Base-by-base conservation (phyloP, 1,140 invertebrate species). In the Drosophila pseudoobscura region DNA sequence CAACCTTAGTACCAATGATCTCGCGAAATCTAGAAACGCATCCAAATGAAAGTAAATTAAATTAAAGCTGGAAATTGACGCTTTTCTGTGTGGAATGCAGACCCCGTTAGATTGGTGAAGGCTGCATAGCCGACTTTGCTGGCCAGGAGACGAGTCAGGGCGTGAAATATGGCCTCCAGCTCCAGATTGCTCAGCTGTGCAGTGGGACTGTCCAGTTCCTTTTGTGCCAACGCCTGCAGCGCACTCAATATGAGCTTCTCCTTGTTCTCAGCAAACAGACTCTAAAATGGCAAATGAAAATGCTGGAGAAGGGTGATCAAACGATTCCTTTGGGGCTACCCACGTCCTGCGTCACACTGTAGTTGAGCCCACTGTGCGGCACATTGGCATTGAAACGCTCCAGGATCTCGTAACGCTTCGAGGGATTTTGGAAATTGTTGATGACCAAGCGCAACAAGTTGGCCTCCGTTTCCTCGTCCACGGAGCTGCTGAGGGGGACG, bases 191-290 rank as follows among this genome's bases (percentile, higher is more conserved):
- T 94, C 55, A 94, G 90, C 41, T 92, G 91, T 0, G 89, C 89
- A 17, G 89, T 90, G 9, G 89, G 87, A 93, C 93, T 93, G 91
- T 95, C 92, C 59, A 96, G 94, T 79, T 96, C 92, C 92, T 95
- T 94, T 80, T 94, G 95, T 6, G 97, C 94, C 58, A 98, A 93
- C 6, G 95, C 93, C 89, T 95, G 95, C 74, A 97, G 91, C 41
- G 96, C 97, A 63, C 93, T 94, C 74, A 95, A 95, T 77, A 99
- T 99, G 49, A 99, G 92, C 92, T 98, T 98, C 92, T 99, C 98
- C 92, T 99, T 99, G 92, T 99, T 99, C 92, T 99, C 98, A 9
- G 98, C 96, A 94, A 99, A 99, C 57, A 99, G 93, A 68, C 97
- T 96, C 96, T 97, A 91, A 92, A 91, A 92, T 50, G 11, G 35